These are phyloP conservation scores for Lochmaea crataegi DNA, from an alignment of 2,888 invertebrate genomes.

Conservation along the genomic window DNA sequence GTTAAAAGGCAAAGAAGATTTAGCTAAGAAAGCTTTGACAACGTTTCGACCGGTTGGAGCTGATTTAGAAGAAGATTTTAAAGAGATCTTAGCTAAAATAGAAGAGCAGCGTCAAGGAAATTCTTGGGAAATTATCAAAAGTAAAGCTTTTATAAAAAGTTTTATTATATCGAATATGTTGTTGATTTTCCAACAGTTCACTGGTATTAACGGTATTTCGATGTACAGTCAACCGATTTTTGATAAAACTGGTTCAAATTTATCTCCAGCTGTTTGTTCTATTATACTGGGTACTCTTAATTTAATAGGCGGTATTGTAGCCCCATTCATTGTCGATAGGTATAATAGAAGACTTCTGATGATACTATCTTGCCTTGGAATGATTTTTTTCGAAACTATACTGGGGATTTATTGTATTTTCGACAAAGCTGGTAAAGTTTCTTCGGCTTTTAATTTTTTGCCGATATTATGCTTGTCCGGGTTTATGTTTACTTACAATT, in stretches of 20 bases:
- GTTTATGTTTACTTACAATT: constrained; percentile 75
- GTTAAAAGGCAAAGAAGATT: no score
- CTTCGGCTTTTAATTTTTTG: constrained; percentile 17
- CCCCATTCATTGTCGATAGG: constrained; percentile 81
- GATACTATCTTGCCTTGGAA: constrained; percentile 76
- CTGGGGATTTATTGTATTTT: constrained; percentile 71
- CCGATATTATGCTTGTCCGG: constrained; percentile 21
- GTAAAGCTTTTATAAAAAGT: constrained; percentile 76
- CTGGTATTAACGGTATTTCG: constrained; percentile 83
- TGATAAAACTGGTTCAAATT: constrained; percentile 72
- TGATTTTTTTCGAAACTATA: constrained; percentile 64
- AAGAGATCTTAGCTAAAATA: no score
- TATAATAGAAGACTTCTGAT: constrained; percentile 80
- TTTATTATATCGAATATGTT: constrained; percentile 78
- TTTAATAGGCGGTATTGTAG: constrained; percentile 77
- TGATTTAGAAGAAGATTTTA: no score
- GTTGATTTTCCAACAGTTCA: constrained; percentile 84
- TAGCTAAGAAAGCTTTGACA: no score
- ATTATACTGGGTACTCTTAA: constrained; percentile 84
- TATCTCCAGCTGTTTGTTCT: constrained; percentile 73
- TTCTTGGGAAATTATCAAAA: no score
- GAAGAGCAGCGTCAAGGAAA: no score
- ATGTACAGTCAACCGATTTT: constrained; percentile 83
- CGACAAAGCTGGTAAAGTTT: constrained; percentile 63
- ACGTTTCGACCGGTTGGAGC: no score